Conservation (phyloP, 2,888 invertebrate species). For the Trachelus tabidus region DNA sequence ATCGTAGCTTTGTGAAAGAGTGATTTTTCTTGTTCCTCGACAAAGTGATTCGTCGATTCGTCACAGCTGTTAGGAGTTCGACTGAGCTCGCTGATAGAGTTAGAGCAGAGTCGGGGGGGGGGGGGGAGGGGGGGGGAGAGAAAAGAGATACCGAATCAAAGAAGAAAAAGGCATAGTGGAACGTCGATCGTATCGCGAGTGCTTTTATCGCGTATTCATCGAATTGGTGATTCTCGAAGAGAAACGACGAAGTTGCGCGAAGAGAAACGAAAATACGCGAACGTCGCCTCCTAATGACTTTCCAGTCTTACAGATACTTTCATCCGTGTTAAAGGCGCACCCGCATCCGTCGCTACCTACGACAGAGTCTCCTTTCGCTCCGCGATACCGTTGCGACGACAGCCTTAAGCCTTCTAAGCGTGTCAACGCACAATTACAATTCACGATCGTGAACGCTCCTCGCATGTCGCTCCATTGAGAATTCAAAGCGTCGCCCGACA, state of each 20-base stretch:
- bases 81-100: too few species aligned
- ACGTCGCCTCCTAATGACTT: constrained; percentile 26
- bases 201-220: neutral
- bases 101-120: neutral
- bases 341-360: constrained; percentile 26
- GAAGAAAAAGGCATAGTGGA: neutral
- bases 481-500: neutral
- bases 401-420: neutral
- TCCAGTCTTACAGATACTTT: constrained; percentile 27
- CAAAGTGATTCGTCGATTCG: too few species aligned
- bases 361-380: neutral
- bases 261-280: neutral
- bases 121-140: too few species aligned
- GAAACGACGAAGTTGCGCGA: too few species aligned
- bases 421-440: neutral
- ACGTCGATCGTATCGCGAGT: too few species aligned
- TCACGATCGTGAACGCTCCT: neutral
- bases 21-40: too few species aligned
- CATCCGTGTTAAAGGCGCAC: constrained; percentile 31
- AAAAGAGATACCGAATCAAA: neutral
- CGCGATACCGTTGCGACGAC: neutral
- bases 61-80: too few species aligned
- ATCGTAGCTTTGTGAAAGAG: too few species aligned
- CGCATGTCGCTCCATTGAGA: neutral
- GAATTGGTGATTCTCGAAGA: neutral